These are phyloP conservation scores for Digitonthophagus gazella DNA, from an alignment of 2,888 invertebrate species.

Conservation along the genomic window DNA sequence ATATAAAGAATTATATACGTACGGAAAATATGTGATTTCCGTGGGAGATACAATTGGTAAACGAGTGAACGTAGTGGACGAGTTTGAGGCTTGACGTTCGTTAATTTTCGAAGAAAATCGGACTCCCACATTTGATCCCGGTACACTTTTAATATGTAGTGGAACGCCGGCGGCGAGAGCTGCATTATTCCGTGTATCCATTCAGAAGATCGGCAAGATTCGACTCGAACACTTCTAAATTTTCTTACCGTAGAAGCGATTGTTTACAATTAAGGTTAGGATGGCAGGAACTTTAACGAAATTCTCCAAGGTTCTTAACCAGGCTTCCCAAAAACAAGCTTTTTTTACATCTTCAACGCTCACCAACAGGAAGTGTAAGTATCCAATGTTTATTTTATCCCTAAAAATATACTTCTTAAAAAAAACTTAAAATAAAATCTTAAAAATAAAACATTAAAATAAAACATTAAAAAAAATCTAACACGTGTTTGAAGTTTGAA, in stretches of 20 bases:
- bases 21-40: no score
- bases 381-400: conserved; percentile 13
- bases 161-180: conserved; percentile 8
- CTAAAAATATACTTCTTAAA: conserved; percentile 22
- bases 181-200: conserved; percentile 18
- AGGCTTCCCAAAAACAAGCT: conserved; percentile 34
- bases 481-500: not conserved
- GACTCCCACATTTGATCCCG: conserved; percentile 30
- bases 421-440: conserved; percentile 1
- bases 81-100: conserved; percentile 23
- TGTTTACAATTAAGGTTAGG: conserved; percentile 44
- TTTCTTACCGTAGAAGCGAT: no score
- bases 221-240: not conserved
- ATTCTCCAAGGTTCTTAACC: conserved; percentile 44
- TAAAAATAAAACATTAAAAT: not conserved
- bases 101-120: conserved; percentile 30
- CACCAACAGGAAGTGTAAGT: conserved; percentile 31
- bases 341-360: conserved; percentile 26
- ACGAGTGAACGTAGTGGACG: conserved; percentile 24
- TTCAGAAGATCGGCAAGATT: conserved; percentile 1
- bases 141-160: conserved; percentile 17
- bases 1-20: no score
- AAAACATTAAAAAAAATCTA: no score
- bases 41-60: no score
- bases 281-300: conserved; percentile 51